These are phyloP conservation scores for Ricordea florida DNA, from an alignment of 92 coral and sea anemone species.

Conservation along the genomic window DNA sequence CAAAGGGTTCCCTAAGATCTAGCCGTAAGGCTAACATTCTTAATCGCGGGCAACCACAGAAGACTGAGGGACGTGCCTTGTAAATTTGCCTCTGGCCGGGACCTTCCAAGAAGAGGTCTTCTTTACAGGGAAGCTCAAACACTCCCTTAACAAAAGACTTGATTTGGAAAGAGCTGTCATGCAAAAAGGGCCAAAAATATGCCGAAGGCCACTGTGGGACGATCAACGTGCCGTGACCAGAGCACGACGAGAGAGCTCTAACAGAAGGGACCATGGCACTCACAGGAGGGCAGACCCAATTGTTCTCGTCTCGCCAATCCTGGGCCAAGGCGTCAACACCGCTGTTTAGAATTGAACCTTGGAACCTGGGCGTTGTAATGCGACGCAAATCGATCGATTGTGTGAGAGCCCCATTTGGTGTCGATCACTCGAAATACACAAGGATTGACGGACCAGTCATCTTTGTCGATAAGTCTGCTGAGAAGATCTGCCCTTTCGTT, in stretches of 20 bases:
- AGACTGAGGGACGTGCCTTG: slow-evolving; percentile 14
- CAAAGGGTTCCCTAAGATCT: slow-evolving; percentile 1
- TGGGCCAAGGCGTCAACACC: slow-evolving; percentile 51
- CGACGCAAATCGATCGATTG: slow-evolving; percentile 55
- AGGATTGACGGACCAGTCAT: too few species aligned
- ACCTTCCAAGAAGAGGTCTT: slow-evolving; percentile 29
- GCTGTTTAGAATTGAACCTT: slow-evolving; percentile 30
- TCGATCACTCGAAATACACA: too few species aligned
- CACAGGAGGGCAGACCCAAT: slow-evolving; percentile 65
- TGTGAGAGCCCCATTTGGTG: slow-evolving; percentile 68
- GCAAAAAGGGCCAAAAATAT: slow-evolving; percentile 32
- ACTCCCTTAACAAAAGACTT: slow-evolving; percentile 3
- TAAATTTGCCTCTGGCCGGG: slow-evolving; percentile 51
- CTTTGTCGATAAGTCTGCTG: too few species aligned
- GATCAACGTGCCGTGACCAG: slow-evolving; percentile 36
- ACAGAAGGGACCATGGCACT: slow-evolving; percentile 2
- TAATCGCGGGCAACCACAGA: slow-evolving; percentile 18
- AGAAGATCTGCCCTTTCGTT: too few species aligned
- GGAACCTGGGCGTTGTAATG: slow-evolving; percentile 38
- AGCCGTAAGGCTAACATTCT: slow-evolving; percentile 21
- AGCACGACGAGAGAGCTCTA: not conserved
- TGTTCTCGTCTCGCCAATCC: slow-evolving; percentile 55
- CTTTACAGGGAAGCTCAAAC: not conserved
- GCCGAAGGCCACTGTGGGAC: slow-evolving; percentile 57
- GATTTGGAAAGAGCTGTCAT: not conserved